These are phyloP conservation scores for Collichthys lucidus DNA, from an alignment of 2,113 vertebrate species.

Conservation along the genomic window DNA sequence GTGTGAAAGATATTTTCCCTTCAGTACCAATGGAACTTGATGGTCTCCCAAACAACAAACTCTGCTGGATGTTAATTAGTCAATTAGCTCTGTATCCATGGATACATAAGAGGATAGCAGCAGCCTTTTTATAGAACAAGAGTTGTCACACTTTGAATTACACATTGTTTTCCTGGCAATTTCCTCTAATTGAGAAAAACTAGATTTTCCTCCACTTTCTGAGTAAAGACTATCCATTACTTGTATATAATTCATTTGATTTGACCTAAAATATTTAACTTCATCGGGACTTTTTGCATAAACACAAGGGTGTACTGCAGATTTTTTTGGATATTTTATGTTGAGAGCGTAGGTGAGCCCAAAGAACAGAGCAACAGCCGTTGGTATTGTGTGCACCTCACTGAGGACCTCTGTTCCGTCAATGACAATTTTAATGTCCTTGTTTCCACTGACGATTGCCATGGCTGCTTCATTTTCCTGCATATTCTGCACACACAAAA, in stretches of 20 bases:
- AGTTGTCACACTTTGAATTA: background rate
- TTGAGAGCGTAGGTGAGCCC: background rate
- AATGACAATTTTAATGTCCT: constrained; percentile 3
- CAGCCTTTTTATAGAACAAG: background rate
- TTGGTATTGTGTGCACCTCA: background rate
- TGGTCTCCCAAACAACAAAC: constrained; percentile 26
- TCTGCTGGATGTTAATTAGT: constrained; percentile 36
- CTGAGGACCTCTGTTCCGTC: background rate
- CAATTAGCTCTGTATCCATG: constrained; percentile 32
- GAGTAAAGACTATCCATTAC: background rate
- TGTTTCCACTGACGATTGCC: background rate
- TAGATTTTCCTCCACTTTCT: background rate
- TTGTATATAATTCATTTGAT: background rate
- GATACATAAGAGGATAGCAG: constrained; percentile 4
- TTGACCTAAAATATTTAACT: too few species aligned
- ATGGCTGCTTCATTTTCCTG: constrained; percentile 6
- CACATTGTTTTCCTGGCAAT: constrained; percentile 15
- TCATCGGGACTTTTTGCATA: background rate
- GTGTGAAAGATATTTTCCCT: background rate
- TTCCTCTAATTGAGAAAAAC: constrained; percentile 9
- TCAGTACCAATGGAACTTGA: background rate
- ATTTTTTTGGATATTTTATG: constrained; percentile 1
- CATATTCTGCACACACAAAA: background rate
- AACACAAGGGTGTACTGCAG: background rate
- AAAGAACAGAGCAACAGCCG: background rate